Base-by-base conservation (phyloP, 1,140 invertebrate genomes). In the Plodia interpunctella region DNA sequence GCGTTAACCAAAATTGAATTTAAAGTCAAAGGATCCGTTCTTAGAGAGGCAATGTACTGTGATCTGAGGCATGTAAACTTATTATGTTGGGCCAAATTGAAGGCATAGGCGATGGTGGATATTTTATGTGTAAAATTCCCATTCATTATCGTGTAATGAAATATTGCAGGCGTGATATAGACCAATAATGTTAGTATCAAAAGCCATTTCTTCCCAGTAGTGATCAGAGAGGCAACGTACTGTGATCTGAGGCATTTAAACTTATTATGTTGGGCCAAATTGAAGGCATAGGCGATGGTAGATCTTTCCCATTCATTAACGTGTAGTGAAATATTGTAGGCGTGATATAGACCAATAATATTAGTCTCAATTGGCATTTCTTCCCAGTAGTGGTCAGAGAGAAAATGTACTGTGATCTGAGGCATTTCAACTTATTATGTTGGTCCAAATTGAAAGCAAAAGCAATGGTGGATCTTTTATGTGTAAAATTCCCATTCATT, bases 181-280 rank as follows among this genome's bases (percentile, higher is more conserved):
- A n/a, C n/a, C n/a, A n/a, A n/a, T n/a, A n/a, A n/a, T n/a, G n/a
- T n/a, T n/a, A n/a, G n/a, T n/a, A n/a, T n/a, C n/a, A n/a, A n/a
- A n/a, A n/a, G n/a, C n/a, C n/a, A n/a, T n/a, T n/a, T n/a, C n/a
- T n/a, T n/a, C n/a, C n/a, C n/a, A n/a, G n/a, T n/a, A n/a, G n/a
- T n/a, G n/a, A n/a, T n/a, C n/a, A 61, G 65, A 44, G 38, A 66
- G 57, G 69, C 69, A 68, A 64, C 66, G 61, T 66, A 58, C 61
- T 64, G 69, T 66, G 66, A 66, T 72, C 61, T 67, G 53, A 58
- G 59, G 32, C 66, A 68, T 68, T 60, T 72, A 72, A 66, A 68
- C 61, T 66, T 66, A 72, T 72, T 68, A 64, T 55, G 28, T 51
- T 56, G 62, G 49, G 10, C 11, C 11, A 57, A 60, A 50, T 15